Percentiles rank a stretch among this genome's conserved stretches.
These are phyloP conservation scores for Heterohyrax brucei DNA, from an alignment of 2,797 vertebrate genomes.

Conservation along the genomic window DNA sequence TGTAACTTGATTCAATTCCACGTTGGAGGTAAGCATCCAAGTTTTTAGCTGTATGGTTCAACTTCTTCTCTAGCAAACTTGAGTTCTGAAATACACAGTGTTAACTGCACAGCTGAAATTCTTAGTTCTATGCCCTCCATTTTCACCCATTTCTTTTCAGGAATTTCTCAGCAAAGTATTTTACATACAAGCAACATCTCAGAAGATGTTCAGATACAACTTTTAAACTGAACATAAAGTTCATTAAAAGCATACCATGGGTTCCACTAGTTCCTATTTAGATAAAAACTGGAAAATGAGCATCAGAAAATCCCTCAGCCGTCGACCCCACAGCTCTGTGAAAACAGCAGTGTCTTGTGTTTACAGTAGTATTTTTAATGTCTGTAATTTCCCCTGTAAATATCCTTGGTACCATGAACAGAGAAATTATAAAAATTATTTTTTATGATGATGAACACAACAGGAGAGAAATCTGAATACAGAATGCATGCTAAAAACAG, in stretches of 20 bases:
- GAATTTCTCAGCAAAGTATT: neutral
- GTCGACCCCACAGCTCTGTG: neutral
- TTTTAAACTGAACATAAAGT: neutral
- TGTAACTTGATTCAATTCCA: neutral
- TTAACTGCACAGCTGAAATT: neutral
- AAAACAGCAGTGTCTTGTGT: neutral
- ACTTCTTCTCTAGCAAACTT: conserved; percentile 1
- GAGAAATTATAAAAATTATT: conserved; percentile 7
- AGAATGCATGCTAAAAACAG: neutral
- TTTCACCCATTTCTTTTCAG: neutral
- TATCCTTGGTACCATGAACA: neutral
- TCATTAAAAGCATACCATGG: neutral
- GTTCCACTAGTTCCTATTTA: neutral
- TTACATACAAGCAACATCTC: neutral
- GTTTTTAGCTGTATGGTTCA: neutral
- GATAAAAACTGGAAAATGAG: neutral
- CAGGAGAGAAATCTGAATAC: neutral
- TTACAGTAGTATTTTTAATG: neutral
- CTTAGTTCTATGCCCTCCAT: neutral
- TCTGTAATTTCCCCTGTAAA: neutral
- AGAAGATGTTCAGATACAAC: neutral
- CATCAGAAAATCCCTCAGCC: neutral
- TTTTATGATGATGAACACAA: neutral
- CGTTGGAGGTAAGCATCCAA: neutral
- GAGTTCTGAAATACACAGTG: neutral